A percentile compares a stretch with the other conserved stretches of the same genome.
These are phyloP conservation scores for Epinephelus lanceolatus DNA, from an alignment of 2,113 vertebrate genomes.

Conservation along the genomic window DNA sequence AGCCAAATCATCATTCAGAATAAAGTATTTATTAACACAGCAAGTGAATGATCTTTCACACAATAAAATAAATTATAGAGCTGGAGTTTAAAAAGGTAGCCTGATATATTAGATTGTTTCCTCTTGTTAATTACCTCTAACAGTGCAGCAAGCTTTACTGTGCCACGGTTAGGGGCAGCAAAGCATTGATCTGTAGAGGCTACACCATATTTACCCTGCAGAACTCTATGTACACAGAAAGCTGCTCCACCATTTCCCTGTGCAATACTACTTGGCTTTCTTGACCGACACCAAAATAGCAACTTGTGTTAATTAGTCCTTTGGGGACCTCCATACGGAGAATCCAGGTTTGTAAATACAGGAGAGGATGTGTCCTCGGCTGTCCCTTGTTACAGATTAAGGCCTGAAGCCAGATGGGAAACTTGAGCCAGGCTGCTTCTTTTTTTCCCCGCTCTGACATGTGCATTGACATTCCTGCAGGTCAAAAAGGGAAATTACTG, in stretches of 20 bases:
- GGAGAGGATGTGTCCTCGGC: conserved; percentile 54
- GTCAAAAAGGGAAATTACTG: conserved; percentile 41
- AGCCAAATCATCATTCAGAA: conserved; percentile 43
- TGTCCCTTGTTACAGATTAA: conserved; percentile 59
- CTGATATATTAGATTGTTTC: background rate
- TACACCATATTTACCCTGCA: conserved; percentile 60
- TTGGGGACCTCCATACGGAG: conserved; percentile 51
- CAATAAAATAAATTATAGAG: background rate
- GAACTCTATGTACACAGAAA: conserved; percentile 57
- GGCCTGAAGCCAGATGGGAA: conserved; percentile 53
- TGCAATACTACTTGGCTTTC: conserved; percentile 38
- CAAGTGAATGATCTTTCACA: conserved; percentile 4
- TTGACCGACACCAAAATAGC: conserved; percentile 71
- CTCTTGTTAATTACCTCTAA: conserved; percentile 34
- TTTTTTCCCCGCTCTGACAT: conserved; percentile 6
- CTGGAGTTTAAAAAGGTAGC: background rate
- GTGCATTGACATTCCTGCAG: conserved; percentile 52
- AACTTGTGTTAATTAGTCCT: conserved; percentile 76
- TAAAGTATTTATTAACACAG: conserved; percentile 27
- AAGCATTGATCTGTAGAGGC: conserved; percentile 33
- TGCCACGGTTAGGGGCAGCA: conserved; percentile 5
- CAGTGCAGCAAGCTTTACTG: conserved; percentile 8
- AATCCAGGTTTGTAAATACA: conserved; percentile 65
- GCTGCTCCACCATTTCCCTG: conserved; percentile 39
- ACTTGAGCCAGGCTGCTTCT: conserved; percentile 36